A percentile compares a stretch with the other conserved stretches of the same genome.
phyloP scores from a whole-genome alignment of 2,797 vertebrate genomes.

The Erpetoichthys calabaricus region DNA sequence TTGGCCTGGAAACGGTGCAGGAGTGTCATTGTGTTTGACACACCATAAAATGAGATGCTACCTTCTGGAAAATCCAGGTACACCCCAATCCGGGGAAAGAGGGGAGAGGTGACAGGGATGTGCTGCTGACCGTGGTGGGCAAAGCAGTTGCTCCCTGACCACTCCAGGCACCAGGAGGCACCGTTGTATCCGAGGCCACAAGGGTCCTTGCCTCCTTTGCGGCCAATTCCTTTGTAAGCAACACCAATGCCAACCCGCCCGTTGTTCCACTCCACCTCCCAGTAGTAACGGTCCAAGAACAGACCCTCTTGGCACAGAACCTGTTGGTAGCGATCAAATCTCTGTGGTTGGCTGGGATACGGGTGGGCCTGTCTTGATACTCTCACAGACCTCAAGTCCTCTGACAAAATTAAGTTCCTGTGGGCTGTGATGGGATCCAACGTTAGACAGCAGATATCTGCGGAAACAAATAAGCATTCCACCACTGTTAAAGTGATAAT shows the following conservation, averaged over 20 bases:
- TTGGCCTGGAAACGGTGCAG: constrained; percentile 40
- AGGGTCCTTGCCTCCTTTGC: constrained; percentile 32
- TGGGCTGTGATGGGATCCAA: constrained; percentile 45
- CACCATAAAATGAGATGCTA: constrained; percentile 47
- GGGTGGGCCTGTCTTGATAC: constrained; percentile 41
- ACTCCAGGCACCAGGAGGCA: constrained; percentile 55
- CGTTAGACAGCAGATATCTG: constrained; percentile 45
- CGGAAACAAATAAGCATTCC: too few species aligned
- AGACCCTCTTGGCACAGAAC: constrained; percentile 47
- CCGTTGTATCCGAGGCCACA: constrained; percentile 53
- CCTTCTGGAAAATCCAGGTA: constrained; percentile 56
- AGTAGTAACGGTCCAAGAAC: constrained; percentile 53
- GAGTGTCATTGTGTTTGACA: constrained; percentile 38
- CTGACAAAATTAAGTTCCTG: constrained; percentile 42
- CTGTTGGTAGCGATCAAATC: constrained; percentile 57
- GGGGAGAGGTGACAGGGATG: constrained; percentile 36
- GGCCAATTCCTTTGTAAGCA: constrained; percentile 42
- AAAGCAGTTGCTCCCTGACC: constrained; percentile 51
- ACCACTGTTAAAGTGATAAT: too few species aligned
- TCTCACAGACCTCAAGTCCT: constrained; percentile 34
- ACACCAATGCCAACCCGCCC: constrained; percentile 48
- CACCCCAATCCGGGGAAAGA: constrained; percentile 41
- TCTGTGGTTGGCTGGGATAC: constrained; percentile 40
- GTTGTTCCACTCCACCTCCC: constrained; percentile 58
- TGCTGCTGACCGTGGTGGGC: constrained; percentile 49